These are phyloP conservation scores for Pandemis cinnamomeana DNA, from an alignment of 2,888 invertebrate genomes.

Conservation along the genomic window DNA sequence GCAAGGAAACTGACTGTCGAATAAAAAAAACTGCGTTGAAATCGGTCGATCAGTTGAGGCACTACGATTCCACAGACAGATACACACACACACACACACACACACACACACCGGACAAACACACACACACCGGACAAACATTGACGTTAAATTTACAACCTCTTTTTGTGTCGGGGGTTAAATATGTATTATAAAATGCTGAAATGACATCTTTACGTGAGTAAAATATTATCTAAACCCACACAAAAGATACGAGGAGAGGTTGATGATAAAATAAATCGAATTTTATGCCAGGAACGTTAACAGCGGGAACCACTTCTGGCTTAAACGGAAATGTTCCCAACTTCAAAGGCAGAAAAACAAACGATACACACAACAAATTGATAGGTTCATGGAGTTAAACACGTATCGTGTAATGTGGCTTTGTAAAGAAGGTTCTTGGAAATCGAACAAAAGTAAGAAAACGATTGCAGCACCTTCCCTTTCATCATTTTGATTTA, in stretches of 20 bases:
- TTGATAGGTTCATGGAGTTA: constrained; percentile 37
- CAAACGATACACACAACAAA: constrained; percentile 31
- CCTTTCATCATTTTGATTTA: constrained; percentile 47
- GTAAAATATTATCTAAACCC: background rate
- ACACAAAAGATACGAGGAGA: constrained; percentile 1
- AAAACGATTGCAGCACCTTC: constrained; percentile 44
- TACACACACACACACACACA: too few relatives aligned
- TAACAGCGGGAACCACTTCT: constrained; percentile 15
- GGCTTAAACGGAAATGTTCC: constrained; percentile 17
- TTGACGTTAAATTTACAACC: too few relatives aligned
- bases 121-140: too few relatives aligned
- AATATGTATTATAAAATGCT: too few relatives aligned
- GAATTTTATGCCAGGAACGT: constrained; percentile 10
- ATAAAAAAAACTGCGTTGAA: too few relatives aligned
- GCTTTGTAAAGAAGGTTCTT: constrained; percentile 40
- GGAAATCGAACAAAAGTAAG: constrained; percentile 45
- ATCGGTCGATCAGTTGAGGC: too few relatives aligned
- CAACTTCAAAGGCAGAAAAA: constrained; percentile 37
- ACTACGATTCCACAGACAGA: too few relatives aligned
- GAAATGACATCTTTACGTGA: too few relatives aligned
- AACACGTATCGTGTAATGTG: constrained; percentile 29
- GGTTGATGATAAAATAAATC: constrained; percentile 15
- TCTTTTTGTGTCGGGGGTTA: too few relatives aligned
- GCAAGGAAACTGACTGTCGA: too few relatives aligned
- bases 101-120: too few relatives aligned